Base-by-base conservation (phyloP, 2,888 invertebrate genomes). In the Norana najaformis region DNA sequence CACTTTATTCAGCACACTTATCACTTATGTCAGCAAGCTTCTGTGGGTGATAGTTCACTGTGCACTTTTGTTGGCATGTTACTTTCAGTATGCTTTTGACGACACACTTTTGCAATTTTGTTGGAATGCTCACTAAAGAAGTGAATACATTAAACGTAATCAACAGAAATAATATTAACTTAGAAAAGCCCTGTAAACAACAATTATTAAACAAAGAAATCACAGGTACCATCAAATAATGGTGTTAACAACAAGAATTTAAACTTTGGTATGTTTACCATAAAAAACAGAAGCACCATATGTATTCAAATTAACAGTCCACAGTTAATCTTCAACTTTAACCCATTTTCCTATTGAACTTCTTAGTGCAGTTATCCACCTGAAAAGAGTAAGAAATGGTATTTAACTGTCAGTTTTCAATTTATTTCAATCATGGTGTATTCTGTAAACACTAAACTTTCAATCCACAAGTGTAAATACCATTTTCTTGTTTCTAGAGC, bases 311-410 rank as follows among this genome's bases (percentile, higher is more conserved):
- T n/a, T 69, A 3, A 69, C 1, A n/a, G 30, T 11, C 69, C n/a
- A n/a, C 85, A 85, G 37, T 23, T 36, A 69, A 30, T 90, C 90
- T 88, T 90, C 88, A 37, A 69, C 88, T 83, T 90, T 90, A 37
- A 95, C 95, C 95, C 98, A 98, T 93, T 98, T 96, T 95, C 98
- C 98, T 95, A 98, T 98, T 91, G 98, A 98, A 95, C 98, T 98
- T 95, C 98, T 98, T 94, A 98, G 95, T 91, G 98, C 98, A 92
- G 98, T 97, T 95, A 98, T 96, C 98, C 98, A 98, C 93, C 98
- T 98, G 95, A 36, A 96, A 96, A 93, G 91, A 89, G 23, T n/a
- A 34, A 38, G 14, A 83, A 47, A 89, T 53, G 53, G n/a, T 47
- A 69, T 89, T 35, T 53, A 1, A 88, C 38, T 35, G 38, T 38